phyloP scores from a whole-genome alignment of 2,797 vertebrate genomes.

The Odontamblyopus rebecca region DNA sequence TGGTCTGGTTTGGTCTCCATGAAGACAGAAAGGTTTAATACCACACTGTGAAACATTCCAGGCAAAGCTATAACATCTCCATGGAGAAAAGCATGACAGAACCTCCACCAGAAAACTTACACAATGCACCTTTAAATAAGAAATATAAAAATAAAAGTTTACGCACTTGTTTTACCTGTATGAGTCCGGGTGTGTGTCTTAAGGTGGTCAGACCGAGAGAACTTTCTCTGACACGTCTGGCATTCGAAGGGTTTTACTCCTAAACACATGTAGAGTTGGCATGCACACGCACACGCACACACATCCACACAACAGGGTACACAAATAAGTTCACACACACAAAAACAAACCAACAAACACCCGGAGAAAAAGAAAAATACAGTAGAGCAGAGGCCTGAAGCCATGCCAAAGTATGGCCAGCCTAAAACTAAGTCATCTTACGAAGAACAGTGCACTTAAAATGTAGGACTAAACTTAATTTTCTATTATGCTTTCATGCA shows the following conservation, averaged over 20 bases:
- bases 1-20: no score
- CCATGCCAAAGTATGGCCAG: conserved; percentile 61
- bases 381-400: conserved; percentile 74
- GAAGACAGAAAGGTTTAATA: no score
- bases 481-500: conserved; percentile 50
- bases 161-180: conserved; percentile 99
- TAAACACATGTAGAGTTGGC: conserved; percentile 72
- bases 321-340: conserved; percentile 30
- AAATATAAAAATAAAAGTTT: conserved; percentile 91
- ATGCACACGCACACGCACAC: conserved; percentile 35
- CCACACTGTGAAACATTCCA: no score
- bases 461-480: conserved; percentile 6
- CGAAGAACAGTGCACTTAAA: conserved; percentile 19
- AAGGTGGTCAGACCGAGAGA: conserved; percentile 98
- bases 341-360: conserved; percentile 61
- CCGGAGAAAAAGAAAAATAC: conserved; percentile 70
- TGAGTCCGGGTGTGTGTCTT: conserved; percentile 99
- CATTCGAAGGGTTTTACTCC: conserved; percentile 99
- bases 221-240: conserved; percentile 98
- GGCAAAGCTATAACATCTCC: no score
- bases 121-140: conserved; percentile 25
- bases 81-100: no score
- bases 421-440: conserved; percentile 40
- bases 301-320: conserved; percentile 20
- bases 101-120: no score